phyloP scores from a whole-genome alignment of 2,113 vertebrate genomes.

The Corythornis cristatus region DNA sequence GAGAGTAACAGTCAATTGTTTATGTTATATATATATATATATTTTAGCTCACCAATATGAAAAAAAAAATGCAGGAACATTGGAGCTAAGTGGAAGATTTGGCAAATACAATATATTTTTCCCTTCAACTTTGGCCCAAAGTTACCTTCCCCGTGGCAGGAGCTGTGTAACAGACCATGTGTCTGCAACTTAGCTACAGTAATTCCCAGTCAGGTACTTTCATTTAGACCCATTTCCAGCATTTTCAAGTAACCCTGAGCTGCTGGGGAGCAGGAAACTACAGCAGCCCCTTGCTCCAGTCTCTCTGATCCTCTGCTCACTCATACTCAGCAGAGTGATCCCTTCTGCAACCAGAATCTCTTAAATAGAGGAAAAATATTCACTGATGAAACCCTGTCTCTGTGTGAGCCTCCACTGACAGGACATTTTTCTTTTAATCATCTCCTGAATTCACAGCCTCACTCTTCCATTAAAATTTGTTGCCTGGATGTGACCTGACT shows the following conservation, averaged over 20 bases:
- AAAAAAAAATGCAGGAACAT: background rate
- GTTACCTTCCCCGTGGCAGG: background rate
- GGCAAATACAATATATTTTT: fast-evolving
- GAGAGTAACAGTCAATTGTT: fast-evolving
- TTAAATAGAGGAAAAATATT: background rate
- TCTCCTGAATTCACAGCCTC: background rate
- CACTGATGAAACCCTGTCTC: conserved; percentile 5
- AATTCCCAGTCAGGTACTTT: background rate
- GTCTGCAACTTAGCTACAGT: background rate
- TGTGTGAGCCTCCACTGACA: background rate
- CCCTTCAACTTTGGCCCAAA: background rate
- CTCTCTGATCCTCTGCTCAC: background rate
- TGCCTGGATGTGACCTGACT: conserved; percentile 35
- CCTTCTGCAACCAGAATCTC: background rate
- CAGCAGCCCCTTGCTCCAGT: background rate
- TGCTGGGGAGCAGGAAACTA: background rate
- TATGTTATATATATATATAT: background rate
- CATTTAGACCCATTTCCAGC: background rate
- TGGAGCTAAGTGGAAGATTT: background rate
- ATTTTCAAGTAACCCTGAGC: background rate
- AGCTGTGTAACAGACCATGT: background rate
- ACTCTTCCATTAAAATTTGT: conserved; percentile 9
- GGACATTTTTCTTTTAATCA: conserved; percentile 54
- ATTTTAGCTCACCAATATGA: too few relatives aligned
- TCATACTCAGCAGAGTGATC: background rate